Evolutionary conservation across 2,797 vertebrate species (phyloP).

Genomic region (Enteromius afrohamiltoni): DNA sequence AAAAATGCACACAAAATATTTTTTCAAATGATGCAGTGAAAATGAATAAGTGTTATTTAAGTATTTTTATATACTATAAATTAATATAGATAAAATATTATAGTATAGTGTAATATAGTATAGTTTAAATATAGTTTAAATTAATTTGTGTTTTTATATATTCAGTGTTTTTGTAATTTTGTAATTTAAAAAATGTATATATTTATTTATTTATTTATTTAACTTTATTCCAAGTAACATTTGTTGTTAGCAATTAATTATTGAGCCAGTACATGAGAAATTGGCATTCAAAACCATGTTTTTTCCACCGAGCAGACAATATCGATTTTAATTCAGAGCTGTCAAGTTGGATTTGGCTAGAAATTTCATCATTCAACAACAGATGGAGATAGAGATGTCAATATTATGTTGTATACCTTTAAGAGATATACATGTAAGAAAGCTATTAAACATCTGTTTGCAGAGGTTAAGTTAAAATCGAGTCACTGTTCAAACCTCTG

Average conservation of each 20-base stretch:
- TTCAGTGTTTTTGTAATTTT: not conserved
- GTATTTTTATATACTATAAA: not conserved
- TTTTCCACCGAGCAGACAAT: not conserved
- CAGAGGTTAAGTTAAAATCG: too few relatives aligned
- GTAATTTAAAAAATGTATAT: not conserved
- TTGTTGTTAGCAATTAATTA: not conserved
- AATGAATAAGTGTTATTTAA: not conserved
- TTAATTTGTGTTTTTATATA: not conserved
- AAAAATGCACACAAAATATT: not conserved
- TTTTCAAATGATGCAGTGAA: not conserved
- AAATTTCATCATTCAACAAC: not conserved
- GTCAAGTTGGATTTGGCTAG: not conserved
- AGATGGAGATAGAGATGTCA: not conserved
- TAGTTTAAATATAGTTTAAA: too few relatives aligned
- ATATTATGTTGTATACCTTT: not conserved
- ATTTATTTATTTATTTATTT: not conserved
- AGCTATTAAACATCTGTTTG: not conserved
- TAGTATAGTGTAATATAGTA: too few relatives aligned
- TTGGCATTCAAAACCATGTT: not conserved
- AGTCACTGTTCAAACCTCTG: not conserved
- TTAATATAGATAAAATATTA: too few relatives aligned
- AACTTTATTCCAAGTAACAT: not conserved
- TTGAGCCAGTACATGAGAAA: not conserved
- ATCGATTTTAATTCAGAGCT: constrained; percentile 2
- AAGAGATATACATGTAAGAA: not conserved